These are phyloP conservation scores for Garrulus glandarius DNA, from an alignment of 2,797 vertebrate genomes.

Conservation along the genomic window DNA sequence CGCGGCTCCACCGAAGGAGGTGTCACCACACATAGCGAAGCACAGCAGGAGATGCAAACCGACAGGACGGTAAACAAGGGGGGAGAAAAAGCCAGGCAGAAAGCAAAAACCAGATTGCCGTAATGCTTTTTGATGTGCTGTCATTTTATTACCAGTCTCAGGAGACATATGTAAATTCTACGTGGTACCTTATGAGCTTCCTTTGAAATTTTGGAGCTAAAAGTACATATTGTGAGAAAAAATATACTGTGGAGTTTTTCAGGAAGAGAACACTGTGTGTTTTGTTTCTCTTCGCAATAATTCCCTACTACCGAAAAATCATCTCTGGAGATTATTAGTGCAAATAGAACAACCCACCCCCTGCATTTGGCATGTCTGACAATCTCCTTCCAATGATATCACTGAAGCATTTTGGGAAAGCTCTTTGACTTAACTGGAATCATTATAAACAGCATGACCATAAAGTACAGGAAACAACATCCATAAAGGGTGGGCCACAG, in stretches of 20 bases:
- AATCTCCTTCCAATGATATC: background rate
- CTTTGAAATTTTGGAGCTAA: background rate
- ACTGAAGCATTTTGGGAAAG: background rate
- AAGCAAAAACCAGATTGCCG: conserved; percentile 22
- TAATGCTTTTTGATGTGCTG: conserved; percentile 51
- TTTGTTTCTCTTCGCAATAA: background rate
- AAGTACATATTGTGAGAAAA: background rate
- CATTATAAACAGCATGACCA: background rate
- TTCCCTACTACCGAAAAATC: background rate
- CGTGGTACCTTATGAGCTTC: background rate
- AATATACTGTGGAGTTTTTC: background rate
- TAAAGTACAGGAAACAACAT: background rate
- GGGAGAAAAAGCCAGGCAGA: background rate
- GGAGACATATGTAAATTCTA: conserved; percentile 46
- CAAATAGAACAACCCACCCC: background rate
- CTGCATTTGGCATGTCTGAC: background rate
- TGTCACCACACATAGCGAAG: background rate
- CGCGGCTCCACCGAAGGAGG: background rate
- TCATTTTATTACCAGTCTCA: conserved; percentile 41
- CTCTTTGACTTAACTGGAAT: background rate
- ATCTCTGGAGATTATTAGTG: background rate
- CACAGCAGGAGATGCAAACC: background rate
- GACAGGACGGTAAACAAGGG: conserved; percentile 43
- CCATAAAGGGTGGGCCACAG: background rate
- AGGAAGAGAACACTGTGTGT: background rate